Evolutionary conservation across 2,113 vertebrate species (phyloP), one percentile per base, ranked within the genome.

Genomic region (Menidia beryllina): DNA sequence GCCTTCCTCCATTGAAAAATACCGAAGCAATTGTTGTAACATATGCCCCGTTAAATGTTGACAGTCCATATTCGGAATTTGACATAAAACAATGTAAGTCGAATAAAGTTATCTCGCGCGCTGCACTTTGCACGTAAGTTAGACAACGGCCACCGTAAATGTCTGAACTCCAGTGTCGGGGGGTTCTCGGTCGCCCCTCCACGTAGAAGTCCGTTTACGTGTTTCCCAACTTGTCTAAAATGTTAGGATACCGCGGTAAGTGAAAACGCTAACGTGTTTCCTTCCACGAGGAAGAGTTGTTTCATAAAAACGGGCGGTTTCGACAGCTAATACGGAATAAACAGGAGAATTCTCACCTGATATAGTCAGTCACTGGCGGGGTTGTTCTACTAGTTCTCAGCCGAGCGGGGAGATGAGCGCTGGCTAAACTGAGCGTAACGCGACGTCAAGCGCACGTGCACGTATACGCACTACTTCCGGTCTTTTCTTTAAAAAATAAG

Each of bases 301-400:
- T 20, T 43, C 2, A 17, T 0, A 24, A 34, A n/a, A 0, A 1
- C 0, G 12, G 2, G 8, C 12, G 8, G 3, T 56, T 19, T 55
- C 11, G 19, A 30, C 5, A 1, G 12, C 3, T 25, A 34, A 10
- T 17, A 15, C 2, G 0, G 1, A 62, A 15, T 43, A 12, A 74
- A 51, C 0, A 20, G 20, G 38, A 69, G 2, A 48, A n/a, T 26
- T 14, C 82, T 85, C 71, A 88, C 86, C 86, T 88, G 77, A 58
- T 38, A 3, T n/a, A 45, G 41, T 19, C 4, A 1, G 39, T 15
- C n/a, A 21, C 4, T 5, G 4, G 23, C 65, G 49, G 70, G 75
- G 51, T 5, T 56, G 26, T 7, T 17, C 27, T 19, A 10, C 17
- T n/a, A 1, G 14, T 21, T n/a, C 27, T 17, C 69, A 6, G 20